phyloP scores from a whole-genome alignment of 2,797 vertebrate genomes.

The Chelidonichthys spinosus region DNA sequence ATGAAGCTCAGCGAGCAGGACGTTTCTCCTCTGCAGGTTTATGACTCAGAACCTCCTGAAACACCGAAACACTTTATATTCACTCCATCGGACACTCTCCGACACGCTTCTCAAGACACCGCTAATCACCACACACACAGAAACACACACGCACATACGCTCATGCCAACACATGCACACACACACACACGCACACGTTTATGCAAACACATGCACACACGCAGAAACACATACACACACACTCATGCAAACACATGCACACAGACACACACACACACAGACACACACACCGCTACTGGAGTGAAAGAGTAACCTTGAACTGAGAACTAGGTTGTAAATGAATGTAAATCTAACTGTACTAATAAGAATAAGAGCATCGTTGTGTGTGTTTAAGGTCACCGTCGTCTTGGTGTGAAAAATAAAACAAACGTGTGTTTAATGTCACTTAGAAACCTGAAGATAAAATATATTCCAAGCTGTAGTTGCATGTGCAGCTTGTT shows the following conservation, averaged over 20 bases:
- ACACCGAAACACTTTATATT: conserved; percentile 52
- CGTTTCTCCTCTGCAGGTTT: conserved; percentile 32
- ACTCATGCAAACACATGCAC: too few species aligned
- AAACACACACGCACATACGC: conserved; percentile 24
- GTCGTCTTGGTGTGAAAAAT: too few species aligned
- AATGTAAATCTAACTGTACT: conserved; percentile 51
- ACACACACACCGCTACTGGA: conserved; percentile 29
- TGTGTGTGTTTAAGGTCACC: not conserved
- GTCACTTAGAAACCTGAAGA: too few species aligned
- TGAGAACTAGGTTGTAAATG: conserved; percentile 39
- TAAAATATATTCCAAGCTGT: too few species aligned
- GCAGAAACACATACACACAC: conserved; percentile 16
- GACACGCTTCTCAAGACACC: conserved; percentile 46
- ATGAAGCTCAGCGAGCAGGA: conserved; percentile 41
- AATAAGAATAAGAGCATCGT: conserved; percentile 6
- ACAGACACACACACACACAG: conserved; percentile 37
- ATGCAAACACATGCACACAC: conserved; percentile 3
- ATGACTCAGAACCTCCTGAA: conserved; percentile 50
- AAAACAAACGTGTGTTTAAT: too few species aligned
- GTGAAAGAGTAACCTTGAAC: conserved; percentile 59
- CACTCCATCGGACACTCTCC: conserved; percentile 20
- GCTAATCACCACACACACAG: conserved; percentile 68
- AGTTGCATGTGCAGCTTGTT: too few species aligned
- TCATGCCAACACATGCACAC: conserved; percentile 7
- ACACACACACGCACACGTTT: not conserved